phyloP scores from a whole-genome alignment of 2,797 vertebrate species.

The Orestias chungarensis region DNA sequence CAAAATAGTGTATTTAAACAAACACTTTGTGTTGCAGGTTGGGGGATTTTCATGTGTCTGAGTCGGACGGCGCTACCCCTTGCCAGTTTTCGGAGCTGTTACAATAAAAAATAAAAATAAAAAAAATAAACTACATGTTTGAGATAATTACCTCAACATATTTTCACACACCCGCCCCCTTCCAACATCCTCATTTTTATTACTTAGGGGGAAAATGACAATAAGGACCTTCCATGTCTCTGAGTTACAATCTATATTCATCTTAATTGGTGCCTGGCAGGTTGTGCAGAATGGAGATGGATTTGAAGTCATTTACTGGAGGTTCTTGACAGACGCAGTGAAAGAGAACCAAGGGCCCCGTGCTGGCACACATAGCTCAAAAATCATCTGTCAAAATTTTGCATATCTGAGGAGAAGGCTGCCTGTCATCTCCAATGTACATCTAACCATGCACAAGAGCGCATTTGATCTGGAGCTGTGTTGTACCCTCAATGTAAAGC shows the following conservation, averaged over 20 bases:
- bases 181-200: constrained; percentile 58
- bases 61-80: constrained; percentile 6
- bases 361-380: constrained; percentile 73
- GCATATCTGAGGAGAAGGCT: constrained; percentile 82
- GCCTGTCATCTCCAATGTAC: constrained; percentile 84
- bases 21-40: constrained; percentile 49
- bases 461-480: constrained; percentile 78
- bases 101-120: constrained; percentile 10
- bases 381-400: constrained; percentile 88
- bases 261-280: constrained; percentile 80
- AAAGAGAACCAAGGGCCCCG: constrained; percentile 71
- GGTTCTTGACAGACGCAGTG: constrained; percentile 77
- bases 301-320: constrained; percentile 81
- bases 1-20: constrained; percentile 30
- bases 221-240: constrained; percentile 63
- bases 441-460: constrained; percentile 79
- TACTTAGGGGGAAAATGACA: constrained; percentile 54
- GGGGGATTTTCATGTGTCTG: constrained; percentile 4
- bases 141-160: constrained; percentile 24
- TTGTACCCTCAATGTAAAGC: constrained; percentile 59
- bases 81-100: neutral
- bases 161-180: constrained; percentile 27
- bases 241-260: constrained; percentile 73
- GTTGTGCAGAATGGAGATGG: constrained; percentile 77
- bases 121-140: constrained; percentile 30